Base-by-base conservation (phyloP, 1,140 invertebrate genomes). In the Eufriesea mexicana region DNA sequence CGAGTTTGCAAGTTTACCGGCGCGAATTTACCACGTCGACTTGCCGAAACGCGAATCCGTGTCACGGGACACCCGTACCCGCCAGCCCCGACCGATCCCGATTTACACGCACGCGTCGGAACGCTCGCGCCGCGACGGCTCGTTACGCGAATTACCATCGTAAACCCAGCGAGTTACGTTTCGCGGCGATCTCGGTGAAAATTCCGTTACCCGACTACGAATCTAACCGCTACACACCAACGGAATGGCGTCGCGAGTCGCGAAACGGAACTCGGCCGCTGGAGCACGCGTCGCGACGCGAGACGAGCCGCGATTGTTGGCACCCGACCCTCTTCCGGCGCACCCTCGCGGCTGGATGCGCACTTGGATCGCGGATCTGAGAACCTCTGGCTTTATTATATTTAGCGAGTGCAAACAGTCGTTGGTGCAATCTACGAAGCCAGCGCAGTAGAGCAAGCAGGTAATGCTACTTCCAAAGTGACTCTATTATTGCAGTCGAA, bases 341-440 rank as follows among this genome's bases (percentile, higher is more conserved):
- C 20, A 72, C 12, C 28, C 68, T 51, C 54, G 35, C 2, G 16
- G 23, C 5, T 14, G 59, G 18, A 12, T n/a, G 25, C 4, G 14
- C 35, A 5, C 47, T 35, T 35, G 47, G 35, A 35, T 47, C 59
- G 20, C 25, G 18, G 28, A 23, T 55, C 8, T 78, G 76, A 83
- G 80, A 88, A 85, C 71, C 72, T 28, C 78, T 79, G 83, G 67
- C 81, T 90, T 92, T 87, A 92, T 92, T 91, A 91, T 91, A 92
- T 92, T 92, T 90, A 89, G 85, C 83, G 79, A 86, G 83, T 73
- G 89, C 88, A 91, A 92, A 92, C 90, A 91, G 83, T 87, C 82
- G 80, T 91, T 91, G 68, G 83, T 78, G 79, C 83, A 89, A 90
- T 90, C 85, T 87, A 86, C 81, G 77, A 67, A 84, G 78, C 78